These are phyloP conservation scores for Coluber constrictor DNA, from an alignment of 2,797 vertebrate species.

Conservation along the genomic window DNA sequence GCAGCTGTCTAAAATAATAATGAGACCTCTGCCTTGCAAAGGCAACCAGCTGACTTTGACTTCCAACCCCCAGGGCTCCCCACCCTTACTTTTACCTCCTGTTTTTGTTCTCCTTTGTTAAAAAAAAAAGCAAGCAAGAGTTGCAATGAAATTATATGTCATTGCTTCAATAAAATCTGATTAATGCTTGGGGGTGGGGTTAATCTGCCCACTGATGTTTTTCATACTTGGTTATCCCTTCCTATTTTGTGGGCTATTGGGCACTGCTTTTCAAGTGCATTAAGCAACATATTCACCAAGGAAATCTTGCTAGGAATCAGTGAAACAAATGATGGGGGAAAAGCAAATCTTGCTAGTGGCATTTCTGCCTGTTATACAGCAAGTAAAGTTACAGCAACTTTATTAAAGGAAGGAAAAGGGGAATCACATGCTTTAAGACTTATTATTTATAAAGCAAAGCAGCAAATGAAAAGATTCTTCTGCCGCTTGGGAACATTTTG, in stretches of 20 bases:
- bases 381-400: background rate
- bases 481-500: background rate
- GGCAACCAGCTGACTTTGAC: slow-evolving; percentile 50
- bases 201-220: background rate
- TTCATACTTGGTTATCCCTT: background rate
- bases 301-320: background rate
- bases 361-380: background rate
- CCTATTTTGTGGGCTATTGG: background rate
- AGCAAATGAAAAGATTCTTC: background rate
- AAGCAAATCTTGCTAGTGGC: background rate
- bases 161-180: background rate
- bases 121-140: slow-evolving; percentile 5
- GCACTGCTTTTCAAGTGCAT: background rate
- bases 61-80: slow-evolving; percentile 30
- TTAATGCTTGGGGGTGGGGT: background rate
- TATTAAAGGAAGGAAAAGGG: background rate
- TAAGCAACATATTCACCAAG: background rate
- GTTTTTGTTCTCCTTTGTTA: slow-evolving; percentile 5
- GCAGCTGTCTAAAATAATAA: slow-evolving; percentile 59
- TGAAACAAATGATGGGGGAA: background rate
- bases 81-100: slow-evolving; percentile 15
- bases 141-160: background rate
- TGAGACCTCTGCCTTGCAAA: slow-evolving; percentile 58
- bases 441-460: background rate
- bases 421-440: background rate